Evolutionary conservation across 2,113 vertebrate genomes (phyloP).

Genomic region (Balaeniceps rex): DNA sequence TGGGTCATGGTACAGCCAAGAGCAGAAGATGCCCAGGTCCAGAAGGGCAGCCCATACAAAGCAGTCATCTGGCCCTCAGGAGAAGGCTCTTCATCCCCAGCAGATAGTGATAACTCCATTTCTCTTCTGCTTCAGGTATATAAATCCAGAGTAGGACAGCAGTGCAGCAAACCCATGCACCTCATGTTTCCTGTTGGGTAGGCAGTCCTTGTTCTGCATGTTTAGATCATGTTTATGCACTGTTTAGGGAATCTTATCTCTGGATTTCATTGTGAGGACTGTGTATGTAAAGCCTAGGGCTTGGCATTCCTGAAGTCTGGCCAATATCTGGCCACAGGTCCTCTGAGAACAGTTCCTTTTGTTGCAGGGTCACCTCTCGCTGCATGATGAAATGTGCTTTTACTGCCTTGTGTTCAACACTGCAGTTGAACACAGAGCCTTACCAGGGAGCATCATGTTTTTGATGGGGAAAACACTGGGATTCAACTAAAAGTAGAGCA

Average conservation of each 20-base stretch:
- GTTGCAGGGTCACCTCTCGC: not conserved
- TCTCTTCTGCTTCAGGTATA: not conserved
- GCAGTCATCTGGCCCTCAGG: not conserved
- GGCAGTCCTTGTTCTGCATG: not conserved
- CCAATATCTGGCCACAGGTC: not conserved
- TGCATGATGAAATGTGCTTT: not conserved
- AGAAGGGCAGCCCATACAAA: not conserved
- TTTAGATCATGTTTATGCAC: not conserved
- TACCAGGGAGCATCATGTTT: not conserved
- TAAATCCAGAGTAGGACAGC: not conserved
- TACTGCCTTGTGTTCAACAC: not conserved
- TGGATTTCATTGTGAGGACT: not conserved
- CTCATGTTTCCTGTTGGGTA: not conserved
- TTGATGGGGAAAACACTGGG: not conserved
- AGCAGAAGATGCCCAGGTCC: not conserved
- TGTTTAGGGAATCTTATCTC: not conserved
- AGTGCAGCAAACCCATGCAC: not conserved
- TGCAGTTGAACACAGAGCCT: not conserved
- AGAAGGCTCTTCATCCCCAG: not conserved
- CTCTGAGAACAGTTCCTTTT: not conserved
- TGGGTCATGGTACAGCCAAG: not conserved
- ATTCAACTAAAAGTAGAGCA: not conserved
- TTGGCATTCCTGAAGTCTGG: not conserved
- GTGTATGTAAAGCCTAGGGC: not conserved
- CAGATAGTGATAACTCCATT: not conserved